phyloP scores from a whole-genome alignment of 2,113 vertebrate genomes.

The Echinops telfairi region DNA sequence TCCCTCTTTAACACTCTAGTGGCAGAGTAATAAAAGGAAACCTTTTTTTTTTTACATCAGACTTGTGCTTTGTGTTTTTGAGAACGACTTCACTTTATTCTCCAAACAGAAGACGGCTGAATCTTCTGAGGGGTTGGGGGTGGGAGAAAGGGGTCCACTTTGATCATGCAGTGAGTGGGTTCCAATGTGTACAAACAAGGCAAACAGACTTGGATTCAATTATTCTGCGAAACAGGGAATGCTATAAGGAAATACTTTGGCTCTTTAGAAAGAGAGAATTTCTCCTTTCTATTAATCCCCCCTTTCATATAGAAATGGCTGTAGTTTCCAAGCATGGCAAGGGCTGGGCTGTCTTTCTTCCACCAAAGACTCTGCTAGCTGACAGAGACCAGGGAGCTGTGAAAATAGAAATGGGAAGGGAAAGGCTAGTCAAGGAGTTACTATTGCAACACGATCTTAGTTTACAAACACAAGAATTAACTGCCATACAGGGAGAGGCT shows the following conservation, averaged over 20 bases:
- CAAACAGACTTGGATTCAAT: conserved; percentile 53
- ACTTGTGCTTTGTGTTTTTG: conserved; percentile 34
- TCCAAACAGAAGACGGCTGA: conserved; percentile 57
- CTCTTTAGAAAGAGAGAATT: conserved; percentile 69
- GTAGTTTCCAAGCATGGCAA: conserved; percentile 79
- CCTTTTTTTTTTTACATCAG: background rate
- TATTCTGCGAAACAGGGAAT: conserved; percentile 70
- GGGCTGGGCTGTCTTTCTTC: conserved; percentile 82
- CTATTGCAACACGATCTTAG: conserved; percentile 27
- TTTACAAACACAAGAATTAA: background rate
- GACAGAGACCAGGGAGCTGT: conserved; percentile 87
- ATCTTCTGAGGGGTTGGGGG: conserved; percentile 66
- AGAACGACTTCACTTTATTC: conserved; percentile 68
- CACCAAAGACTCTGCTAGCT: conserved; percentile 84
- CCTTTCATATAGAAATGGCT: conserved; percentile 80
- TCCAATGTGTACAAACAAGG: conserved; percentile 45
- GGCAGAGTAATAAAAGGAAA: background rate
- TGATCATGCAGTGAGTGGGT: conserved; percentile 60
- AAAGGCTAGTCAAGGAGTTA: conserved; percentile 78
- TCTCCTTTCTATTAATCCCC: conserved; percentile 73
- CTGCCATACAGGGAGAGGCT: background rate
- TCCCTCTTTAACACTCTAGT: background rate
- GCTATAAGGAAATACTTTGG: conserved; percentile 56
- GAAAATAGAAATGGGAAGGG: conserved; percentile 78
- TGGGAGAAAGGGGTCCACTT: conserved; percentile 16